Conservation (phyloP, 2,888 invertebrate species). For the Lasius platythorax region DNA sequence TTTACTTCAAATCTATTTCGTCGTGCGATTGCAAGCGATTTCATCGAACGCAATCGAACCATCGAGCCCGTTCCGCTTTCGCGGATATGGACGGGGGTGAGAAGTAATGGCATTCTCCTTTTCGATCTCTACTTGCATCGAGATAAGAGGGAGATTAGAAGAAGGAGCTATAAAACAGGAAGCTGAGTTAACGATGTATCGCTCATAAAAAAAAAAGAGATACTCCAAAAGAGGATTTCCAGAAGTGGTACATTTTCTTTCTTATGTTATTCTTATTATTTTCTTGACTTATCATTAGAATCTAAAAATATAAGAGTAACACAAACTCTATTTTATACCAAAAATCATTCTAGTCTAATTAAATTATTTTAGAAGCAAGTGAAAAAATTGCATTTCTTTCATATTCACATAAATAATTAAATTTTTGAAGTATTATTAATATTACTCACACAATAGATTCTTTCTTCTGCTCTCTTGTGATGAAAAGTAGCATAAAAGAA, state of each 20-base stretch:
- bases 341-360: neutral
- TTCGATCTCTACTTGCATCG: slow-evolving; percentile 37
- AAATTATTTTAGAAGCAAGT: neutral
- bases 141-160: slow-evolving; percentile 39
- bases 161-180: neutral
- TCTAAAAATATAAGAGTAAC: neutral
- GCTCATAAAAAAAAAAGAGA: slow-evolving; percentile 5
- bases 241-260: slow-evolving; percentile 13
- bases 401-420: neutral
- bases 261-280: neutral
- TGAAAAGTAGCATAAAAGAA: neutral
- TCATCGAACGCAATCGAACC: slow-evolving; percentile 29
- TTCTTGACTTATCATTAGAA: neutral
- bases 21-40: slow-evolving; percentile 61
- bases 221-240: neutral
- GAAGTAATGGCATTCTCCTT: slow-evolving; percentile 34
- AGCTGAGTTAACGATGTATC: slow-evolving; percentile 7
- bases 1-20: slow-evolving; percentile 61
- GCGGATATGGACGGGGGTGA: slow-evolving; percentile 4
- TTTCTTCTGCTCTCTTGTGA: neutral
- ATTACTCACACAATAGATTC: neutral
- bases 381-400: neutral
- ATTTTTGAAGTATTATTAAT: neutral
- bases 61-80: slow-evolving; percentile 49
- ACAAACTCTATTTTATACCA: neutral